These are phyloP conservation scores for Agonopterix arenella DNA, from an alignment of 2,888 invertebrate species.

Conservation along the genomic window DNA sequence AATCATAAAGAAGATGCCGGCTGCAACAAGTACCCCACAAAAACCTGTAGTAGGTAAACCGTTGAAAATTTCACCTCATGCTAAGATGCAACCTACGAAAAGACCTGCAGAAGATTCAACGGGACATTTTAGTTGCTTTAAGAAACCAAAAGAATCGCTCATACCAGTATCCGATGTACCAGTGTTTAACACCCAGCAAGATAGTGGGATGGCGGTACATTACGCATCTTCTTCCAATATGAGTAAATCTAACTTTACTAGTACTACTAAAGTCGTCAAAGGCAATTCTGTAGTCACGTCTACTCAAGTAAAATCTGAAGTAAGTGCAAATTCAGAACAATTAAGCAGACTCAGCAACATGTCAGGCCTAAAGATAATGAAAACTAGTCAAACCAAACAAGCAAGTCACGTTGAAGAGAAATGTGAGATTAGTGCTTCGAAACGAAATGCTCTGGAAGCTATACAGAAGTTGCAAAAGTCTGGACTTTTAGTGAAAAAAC, in stretches of 20 bases:
- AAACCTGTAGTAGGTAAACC: slow-evolving; percentile 31
- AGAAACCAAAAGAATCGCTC: slow-evolving; percentile 58
- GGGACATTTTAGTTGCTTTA: slow-evolving; percentile 59
- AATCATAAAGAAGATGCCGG: slow-evolving; percentile 20
- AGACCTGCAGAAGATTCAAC: slow-evolving; percentile 34
- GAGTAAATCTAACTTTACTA: slow-evolving; percentile 42
- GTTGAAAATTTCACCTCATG: slow-evolving; percentile 48
- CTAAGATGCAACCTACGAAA: slow-evolving; percentile 31
- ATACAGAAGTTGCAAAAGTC: slow-evolving; percentile 63
- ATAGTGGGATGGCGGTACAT: slow-evolving; percentile 30
- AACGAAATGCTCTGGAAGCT: slow-evolving; percentile 55
- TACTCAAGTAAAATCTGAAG: slow-evolving; percentile 51
- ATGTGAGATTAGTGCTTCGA: slow-evolving; percentile 38
- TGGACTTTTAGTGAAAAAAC: slow-evolving; percentile 63
- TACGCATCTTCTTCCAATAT: slow-evolving; percentile 41
- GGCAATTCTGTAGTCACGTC: slow-evolving; percentile 46
- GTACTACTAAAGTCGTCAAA: slow-evolving; percentile 44
- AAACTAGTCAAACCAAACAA: slow-evolving; percentile 50
- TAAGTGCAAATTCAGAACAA: slow-evolving; percentile 44
- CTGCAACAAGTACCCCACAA: slow-evolving; percentile 22
- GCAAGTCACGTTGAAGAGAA: slow-evolving; percentile 43
- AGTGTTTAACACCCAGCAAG: slow-evolving; percentile 18
- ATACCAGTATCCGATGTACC: slow-evolving; percentile 40
- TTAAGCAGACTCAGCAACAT: slow-evolving; percentile 45
- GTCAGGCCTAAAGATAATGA: slow-evolving; percentile 50